phyloP scores from a whole-genome alignment of 1,140 invertebrate species.

The Habropoda laboriosa region DNA sequence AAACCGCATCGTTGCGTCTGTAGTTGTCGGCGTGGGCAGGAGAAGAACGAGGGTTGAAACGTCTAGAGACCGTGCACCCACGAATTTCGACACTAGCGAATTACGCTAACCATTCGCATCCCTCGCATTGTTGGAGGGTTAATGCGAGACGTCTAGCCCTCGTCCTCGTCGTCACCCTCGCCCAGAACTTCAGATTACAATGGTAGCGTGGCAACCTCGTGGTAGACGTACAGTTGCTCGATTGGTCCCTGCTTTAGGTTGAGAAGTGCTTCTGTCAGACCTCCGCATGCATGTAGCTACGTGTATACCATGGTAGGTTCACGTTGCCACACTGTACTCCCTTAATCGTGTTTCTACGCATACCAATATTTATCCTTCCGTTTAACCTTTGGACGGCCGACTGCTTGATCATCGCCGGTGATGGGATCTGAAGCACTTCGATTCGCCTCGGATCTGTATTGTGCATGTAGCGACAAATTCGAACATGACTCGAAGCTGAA shows the following conservation, averaged over 20 bases:
- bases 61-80: conserved; percentile 5
- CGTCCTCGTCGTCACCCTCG: neutral
- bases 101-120: conserved; percentile 52
- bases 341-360: conserved; percentile 21
- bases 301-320: neutral
- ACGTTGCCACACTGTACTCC: neutral
- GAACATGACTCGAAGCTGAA: too few species aligned
- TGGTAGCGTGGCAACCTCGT: conserved; percentile 3
- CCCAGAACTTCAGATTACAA: conserved; percentile 39
- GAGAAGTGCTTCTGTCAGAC: conserved; percentile 24
- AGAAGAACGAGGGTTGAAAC: neutral
- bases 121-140: conserved; percentile 51
- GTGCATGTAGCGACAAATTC: too few species aligned
- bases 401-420: too few species aligned
- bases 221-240: conserved; percentile 27
- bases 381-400: neutral
- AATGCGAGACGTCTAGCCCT: conserved; percentile 51
- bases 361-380: conserved; percentile 18
- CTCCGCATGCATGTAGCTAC: neutral
- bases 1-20: neutral
- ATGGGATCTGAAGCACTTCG: too few species aligned
- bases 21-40: neutral
- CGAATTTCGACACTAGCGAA: conserved; percentile 50
- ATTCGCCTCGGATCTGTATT: too few species aligned
- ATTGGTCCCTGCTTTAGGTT: conserved; percentile 1